A percentile compares a stretch with the other conserved stretches of the same genome.
phyloP scores from a whole-genome alignment of 2,888 invertebrate genomes.

The Callosobruchus maculatus region DNA sequence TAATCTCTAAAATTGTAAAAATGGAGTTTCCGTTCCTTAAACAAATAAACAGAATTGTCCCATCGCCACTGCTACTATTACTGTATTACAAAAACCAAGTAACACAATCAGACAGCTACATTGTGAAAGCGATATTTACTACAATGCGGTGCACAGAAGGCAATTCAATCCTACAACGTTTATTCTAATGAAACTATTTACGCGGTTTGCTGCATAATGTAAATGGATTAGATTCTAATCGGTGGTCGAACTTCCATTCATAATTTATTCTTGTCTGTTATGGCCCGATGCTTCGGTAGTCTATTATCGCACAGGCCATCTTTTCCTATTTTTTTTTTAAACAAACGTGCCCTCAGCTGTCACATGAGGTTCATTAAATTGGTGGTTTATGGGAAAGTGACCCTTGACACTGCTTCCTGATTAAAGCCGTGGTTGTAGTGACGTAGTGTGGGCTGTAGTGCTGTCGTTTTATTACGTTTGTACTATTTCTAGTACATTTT shows the following conservation, averaged over 20 bases:
- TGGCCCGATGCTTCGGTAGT: not conserved
- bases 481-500: no score
- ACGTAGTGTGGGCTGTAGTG: no score
- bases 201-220: not conserved
- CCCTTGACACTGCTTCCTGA: not conserved
- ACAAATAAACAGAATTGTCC: no score
- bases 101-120: not conserved
- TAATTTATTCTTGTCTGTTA: not conserved
- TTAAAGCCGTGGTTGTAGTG: not conserved
- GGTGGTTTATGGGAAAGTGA: not conserved
- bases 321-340: not conserved
- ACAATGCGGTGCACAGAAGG: not conserved
- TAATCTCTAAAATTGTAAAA: no score
- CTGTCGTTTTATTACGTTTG: no score
- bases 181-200: not conserved
- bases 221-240: not conserved
- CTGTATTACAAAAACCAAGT: no score
- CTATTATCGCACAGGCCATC: not conserved
- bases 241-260: not conserved
- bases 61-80: no score
- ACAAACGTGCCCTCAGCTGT: not conserved
- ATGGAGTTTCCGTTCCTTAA: no score
- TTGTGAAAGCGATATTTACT: not conserved
- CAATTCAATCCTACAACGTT: not conserved
- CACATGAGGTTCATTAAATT: not conserved